Conservation (phyloP, 2,888 invertebrate species). For the Agonopterix subpropinquella region DNA sequence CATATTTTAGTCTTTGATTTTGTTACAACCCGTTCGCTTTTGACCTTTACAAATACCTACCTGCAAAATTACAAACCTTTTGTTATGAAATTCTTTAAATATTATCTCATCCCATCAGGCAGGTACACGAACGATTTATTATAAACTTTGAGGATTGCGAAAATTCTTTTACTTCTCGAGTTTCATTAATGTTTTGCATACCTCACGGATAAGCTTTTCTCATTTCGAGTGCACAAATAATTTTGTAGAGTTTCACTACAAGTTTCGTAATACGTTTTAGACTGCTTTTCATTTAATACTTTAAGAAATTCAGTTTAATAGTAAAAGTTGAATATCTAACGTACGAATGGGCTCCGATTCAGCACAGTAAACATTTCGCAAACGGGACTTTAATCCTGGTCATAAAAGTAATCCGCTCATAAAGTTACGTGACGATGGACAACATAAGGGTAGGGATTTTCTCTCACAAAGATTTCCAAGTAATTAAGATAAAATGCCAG, state of each 20-base stretch:
- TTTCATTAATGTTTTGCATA: slow-evolving; percentile 21
- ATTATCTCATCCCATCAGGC: slow-evolving; percentile 24
- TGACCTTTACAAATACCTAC: slow-evolving; percentile 33
- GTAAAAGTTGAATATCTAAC: slow-evolving; percentile 20
- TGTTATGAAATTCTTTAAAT: slow-evolving; percentile 50
- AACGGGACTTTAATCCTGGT: slow-evolving; percentile 68
- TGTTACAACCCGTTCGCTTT: slow-evolving; percentile 20
- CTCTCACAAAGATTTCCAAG: slow-evolving; percentile 69
- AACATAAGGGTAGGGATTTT: slow-evolving; percentile 72
- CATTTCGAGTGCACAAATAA: slow-evolving; percentile 3
- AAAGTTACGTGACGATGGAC: slow-evolving; percentile 73
- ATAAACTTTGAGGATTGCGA: slow-evolving; percentile 38
- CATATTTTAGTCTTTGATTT: too few relatives aligned
- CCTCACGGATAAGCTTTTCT: slow-evolving; percentile 8
- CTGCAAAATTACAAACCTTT: slow-evolving; percentile 41
- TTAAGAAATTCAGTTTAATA: background rate
- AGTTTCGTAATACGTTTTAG: background rate
- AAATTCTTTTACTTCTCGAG: slow-evolving; percentile 22
- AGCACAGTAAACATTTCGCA: slow-evolving; percentile 68
- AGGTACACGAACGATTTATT: slow-evolving; percentile 38
- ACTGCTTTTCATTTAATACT: background rate
- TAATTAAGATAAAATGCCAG: slow-evolving; percentile 73
- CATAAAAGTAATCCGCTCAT: slow-evolving; percentile 75
- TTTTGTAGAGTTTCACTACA: slow-evolving; percentile 1
- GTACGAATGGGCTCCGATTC: slow-evolving; percentile 45